Evolutionary conservation across 2,888 invertebrate genomes (phyloP), one percentile per base, ranked within the genome.

Genomic region (Aphidius colemani): DNA sequence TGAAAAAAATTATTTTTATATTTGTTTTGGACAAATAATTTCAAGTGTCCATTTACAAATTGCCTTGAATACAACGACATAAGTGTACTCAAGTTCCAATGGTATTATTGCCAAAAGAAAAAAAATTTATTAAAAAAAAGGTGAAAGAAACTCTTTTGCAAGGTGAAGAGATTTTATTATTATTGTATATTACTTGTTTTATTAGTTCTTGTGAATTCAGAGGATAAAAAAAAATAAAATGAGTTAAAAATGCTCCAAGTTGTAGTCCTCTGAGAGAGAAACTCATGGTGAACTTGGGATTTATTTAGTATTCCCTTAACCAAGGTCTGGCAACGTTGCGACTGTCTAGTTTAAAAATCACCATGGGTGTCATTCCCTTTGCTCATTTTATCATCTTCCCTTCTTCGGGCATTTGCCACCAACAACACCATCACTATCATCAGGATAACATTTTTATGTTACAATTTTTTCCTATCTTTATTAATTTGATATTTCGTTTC

Each of bases 311-410:
- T 43, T 8, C 13, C 43, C 41, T 43, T 45, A 7, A 30, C 45
- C 45, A 60, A 61, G 67, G 66, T 70, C 64, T 70, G 70, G 70
- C 70, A 70, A 70, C 70, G 66, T 63, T 67, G 70, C 66, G 56
- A 30, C 59, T 45, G 61, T 61, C 61, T 61, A 64, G 64, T 64
- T 57, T 61, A 57, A 30, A 64, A 64, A 64, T 64, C 61, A 41
- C 56, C 64, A 64, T 64, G 50, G 57, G 64, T 63, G 53, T 64
- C 62, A 59, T 67, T 64, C 64, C 58, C 59, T 66, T 60, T 58
- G 59, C 61, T 62, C 55, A 60, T 49, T 56, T 58, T 58, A 59
- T 64, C 59, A 30, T 60, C 53, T 60, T 61, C 59, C 62, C 53
- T 57, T 59, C 56, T 46, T 48, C 55, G 57, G 57, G 18, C 57